These are phyloP conservation scores for Ceriagrion tenellum DNA, from an alignment of 2,888 invertebrate genomes.

Conservation along the genomic window DNA sequence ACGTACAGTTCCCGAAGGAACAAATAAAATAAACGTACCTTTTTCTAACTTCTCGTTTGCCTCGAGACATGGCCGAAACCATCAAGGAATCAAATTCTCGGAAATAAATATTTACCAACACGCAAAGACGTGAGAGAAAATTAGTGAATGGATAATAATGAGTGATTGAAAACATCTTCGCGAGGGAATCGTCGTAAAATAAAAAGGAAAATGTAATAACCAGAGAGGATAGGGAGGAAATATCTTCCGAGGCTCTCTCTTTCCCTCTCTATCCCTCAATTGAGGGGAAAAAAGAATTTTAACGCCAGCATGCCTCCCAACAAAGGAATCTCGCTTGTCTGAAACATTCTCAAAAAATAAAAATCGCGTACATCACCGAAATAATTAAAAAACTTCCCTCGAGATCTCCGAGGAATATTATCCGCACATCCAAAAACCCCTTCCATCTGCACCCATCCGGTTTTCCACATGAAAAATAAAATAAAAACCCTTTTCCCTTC, in stretches of 20 bases:
- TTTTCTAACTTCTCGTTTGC: not conserved
- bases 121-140: not conserved
- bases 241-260: not conserved
- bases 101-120: not conserved
- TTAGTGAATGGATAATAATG: not conserved
- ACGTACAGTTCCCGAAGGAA: not conserved
- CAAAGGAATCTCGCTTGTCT: slow-evolving; percentile 27
- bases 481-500: not conserved
- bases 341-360: not conserved
- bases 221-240: not conserved
- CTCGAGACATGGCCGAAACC: not conserved
- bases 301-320: not conserved
- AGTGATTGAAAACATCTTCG: slow-evolving; percentile 16
- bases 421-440: slow-evolving; percentile 12
- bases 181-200: not conserved
- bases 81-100: not conserved
- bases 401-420: not conserved
- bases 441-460: not conserved
- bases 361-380: slow-evolving; percentile 36
- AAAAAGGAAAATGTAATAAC: not conserved
- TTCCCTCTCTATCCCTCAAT: not conserved
- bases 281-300: not conserved
- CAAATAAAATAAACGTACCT: not conserved
- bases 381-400: slow-evolving; percentile 32
- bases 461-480: not conserved